phyloP scores from a whole-genome alignment of 2,113 vertebrate species.

The Pungitius pungitius region DNA sequence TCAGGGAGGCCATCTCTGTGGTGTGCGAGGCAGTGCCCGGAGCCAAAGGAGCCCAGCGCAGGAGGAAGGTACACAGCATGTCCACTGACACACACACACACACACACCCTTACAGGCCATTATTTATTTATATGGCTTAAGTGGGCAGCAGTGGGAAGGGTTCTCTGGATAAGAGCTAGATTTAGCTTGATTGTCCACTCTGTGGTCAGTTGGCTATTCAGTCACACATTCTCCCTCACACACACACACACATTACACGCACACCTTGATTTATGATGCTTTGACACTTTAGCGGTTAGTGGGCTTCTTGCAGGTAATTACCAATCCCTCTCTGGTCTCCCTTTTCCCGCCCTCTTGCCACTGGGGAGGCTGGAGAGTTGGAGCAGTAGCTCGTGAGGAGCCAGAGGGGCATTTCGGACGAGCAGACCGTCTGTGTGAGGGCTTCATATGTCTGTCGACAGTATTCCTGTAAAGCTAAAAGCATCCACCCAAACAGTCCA shows the following conservation, averaged over 20 bases:
- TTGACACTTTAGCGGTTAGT: constrained; percentile 57
- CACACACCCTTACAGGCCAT: constrained; percentile 60
- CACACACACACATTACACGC: background rate
- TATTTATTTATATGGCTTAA: constrained; percentile 77
- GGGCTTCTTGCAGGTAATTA: constrained; percentile 65
- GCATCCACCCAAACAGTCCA: constrained; percentile 65
- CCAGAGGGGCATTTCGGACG: constrained; percentile 40
- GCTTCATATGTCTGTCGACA: constrained; percentile 32
- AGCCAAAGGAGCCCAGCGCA: constrained; percentile 91
- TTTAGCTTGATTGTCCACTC: constrained; percentile 70
- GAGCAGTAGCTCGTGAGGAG: constrained; percentile 27
- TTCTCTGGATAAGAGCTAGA: constrained; percentile 68
- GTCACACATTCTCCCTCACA: constrained; percentile 21
- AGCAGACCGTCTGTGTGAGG: constrained; percentile 43
- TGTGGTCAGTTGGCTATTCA: constrained; percentile 67
- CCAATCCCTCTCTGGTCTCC: constrained; percentile 59
- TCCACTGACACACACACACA: constrained; percentile 15
- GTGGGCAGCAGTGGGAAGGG: constrained; percentile 63
- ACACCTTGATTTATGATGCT: constrained; percentile 54
- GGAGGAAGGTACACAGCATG: constrained; percentile 89
- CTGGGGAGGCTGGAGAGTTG: constrained; percentile 56
- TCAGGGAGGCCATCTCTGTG: constrained; percentile 95
- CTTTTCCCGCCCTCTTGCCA: constrained; percentile 45
- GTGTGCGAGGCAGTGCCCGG: constrained; percentile 96
- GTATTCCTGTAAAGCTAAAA: constrained; percentile 65